Conservation (phyloP, 2,888 invertebrate genomes). For the Oscheius myriophilus region DNA sequence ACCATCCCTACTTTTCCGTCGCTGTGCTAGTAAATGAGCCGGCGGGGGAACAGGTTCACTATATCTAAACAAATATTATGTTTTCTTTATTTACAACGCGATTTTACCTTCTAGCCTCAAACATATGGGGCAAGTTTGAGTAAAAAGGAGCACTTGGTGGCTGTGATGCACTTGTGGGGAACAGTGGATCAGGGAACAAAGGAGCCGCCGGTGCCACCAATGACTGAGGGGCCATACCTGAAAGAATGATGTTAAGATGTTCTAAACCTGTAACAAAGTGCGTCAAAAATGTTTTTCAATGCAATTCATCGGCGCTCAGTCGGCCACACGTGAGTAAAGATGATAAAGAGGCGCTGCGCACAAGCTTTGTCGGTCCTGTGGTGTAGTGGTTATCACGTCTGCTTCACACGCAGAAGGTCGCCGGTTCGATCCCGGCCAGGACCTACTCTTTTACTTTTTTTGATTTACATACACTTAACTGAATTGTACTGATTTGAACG, state of each 20-base stretch:
- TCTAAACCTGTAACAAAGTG: too few relatives aligned
- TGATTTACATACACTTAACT: too few relatives aligned
- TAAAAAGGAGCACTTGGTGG: conserved; percentile 24
- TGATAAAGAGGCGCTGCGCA: too few relatives aligned
- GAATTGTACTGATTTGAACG: too few relatives aligned
- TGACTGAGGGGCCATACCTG: conserved; percentile 22
- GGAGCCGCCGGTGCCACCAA: conserved; percentile 30
- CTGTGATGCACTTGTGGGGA: conserved; percentile 28
- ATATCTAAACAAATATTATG: conserved; percentile 11
- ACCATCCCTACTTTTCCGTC: conserved; percentile 43
- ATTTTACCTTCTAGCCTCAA: conserved; percentile 32
- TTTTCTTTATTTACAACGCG: neutral
- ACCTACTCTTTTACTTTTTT: neutral
- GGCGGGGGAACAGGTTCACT: conserved; percentile 36
- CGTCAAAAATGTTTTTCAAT: too few relatives aligned
- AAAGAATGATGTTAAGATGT: neutral
- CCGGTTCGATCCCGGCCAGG: conserved; percentile 40
- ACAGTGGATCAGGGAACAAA: conserved; percentile 34
- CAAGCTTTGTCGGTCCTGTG: neutral
- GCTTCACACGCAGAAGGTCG: conserved; percentile 68
- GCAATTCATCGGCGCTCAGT: too few relatives aligned
- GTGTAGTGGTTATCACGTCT: conserved; percentile 68
- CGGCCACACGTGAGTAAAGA: neutral
- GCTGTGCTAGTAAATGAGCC: conserved; percentile 32
- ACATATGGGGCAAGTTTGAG: conserved; percentile 32